phyloP scores from a whole-genome alignment of 2,797 vertebrate species.

The Australoheros facetus region DNA sequence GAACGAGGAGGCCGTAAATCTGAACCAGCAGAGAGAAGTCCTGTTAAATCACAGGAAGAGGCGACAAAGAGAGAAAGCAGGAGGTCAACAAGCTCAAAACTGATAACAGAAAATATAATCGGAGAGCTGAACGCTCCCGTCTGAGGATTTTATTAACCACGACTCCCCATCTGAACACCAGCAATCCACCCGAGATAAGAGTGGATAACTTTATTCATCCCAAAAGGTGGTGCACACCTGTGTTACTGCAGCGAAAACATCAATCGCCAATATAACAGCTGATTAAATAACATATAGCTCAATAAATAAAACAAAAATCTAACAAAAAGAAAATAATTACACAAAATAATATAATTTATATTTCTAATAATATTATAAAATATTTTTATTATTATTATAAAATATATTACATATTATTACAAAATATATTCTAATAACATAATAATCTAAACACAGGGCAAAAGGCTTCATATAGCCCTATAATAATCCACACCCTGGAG shows the following conservation, averaged over 20 bases:
- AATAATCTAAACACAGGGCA: not conserved
- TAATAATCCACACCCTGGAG: too few relatives aligned
- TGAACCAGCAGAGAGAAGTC: not conserved
- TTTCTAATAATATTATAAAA: too few relatives aligned
- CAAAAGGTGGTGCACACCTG: too few relatives aligned
- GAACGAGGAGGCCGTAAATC: constrained; percentile 26
- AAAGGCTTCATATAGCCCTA: not conserved
- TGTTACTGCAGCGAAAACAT: too few relatives aligned
- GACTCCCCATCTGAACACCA: fast-evolving
- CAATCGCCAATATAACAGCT: not conserved
- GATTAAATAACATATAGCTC: not conserved
- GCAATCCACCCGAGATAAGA: too few relatives aligned
- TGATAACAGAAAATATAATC: not conserved
- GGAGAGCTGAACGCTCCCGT: not conserved
- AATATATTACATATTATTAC: too few relatives aligned
- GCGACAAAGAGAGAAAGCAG: not conserved
- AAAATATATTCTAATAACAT: too few relatives aligned
- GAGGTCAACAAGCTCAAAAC: not conserved
- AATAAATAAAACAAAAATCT: not conserved
- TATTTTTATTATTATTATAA: too few relatives aligned
- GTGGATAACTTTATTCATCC: too few relatives aligned
- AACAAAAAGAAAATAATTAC: not conserved
- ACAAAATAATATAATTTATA: not conserved
- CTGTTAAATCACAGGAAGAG: constrained; percentile 1
- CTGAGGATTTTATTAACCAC: not conserved